Evolutionary conservation across 2,797 vertebrate genomes (phyloP).

Genomic region (Sternotherus odoratus): DNA sequence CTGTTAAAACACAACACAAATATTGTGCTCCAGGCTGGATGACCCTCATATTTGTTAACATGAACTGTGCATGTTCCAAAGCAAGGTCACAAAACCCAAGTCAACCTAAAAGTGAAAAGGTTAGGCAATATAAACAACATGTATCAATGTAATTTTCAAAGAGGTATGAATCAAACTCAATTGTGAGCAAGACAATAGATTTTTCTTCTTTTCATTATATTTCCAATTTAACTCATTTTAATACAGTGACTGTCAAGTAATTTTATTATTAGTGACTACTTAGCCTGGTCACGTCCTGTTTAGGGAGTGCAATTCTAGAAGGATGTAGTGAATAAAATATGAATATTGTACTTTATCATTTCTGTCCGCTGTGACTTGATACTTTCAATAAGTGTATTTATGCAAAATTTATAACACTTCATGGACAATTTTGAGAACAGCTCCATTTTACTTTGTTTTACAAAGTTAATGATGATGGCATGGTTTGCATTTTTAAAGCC

Average conservation of each 20-base stretch:
- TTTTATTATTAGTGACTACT: background rate
- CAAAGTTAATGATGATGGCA: background rate
- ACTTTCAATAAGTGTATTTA: slow-evolving; percentile 5
- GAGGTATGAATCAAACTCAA: slow-evolving; percentile 73
- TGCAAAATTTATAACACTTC: slow-evolving; percentile 26
- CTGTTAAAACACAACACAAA: slow-evolving; percentile 79
- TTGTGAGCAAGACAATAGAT: slow-evolving; percentile 71
- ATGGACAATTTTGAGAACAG: slow-evolving; percentile 24
- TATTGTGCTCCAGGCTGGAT: slow-evolving; percentile 57
- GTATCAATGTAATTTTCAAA: slow-evolving; percentile 69
- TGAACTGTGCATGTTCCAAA: slow-evolving; percentile 65
- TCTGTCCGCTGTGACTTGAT: background rate
- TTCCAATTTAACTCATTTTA: slow-evolving; percentile 52
- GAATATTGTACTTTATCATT: background rate
- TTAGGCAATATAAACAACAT: slow-evolving; percentile 72
- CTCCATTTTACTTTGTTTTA: slow-evolving; percentile 23
- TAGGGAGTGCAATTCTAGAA: background rate
- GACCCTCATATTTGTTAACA: slow-evolving; percentile 82
- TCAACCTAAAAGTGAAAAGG: slow-evolving; percentile 72
- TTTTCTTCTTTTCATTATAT: slow-evolving; percentile 64
- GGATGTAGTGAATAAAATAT: background rate
- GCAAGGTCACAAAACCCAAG: slow-evolving; percentile 76
- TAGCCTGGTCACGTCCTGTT: slow-evolving; percentile 18
- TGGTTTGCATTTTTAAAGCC: slow-evolving; percentile 22
- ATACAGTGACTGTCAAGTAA: background rate